phyloP scores from a whole-genome alignment of 2,888 invertebrate species.

The Exocentrus adspersus region DNA sequence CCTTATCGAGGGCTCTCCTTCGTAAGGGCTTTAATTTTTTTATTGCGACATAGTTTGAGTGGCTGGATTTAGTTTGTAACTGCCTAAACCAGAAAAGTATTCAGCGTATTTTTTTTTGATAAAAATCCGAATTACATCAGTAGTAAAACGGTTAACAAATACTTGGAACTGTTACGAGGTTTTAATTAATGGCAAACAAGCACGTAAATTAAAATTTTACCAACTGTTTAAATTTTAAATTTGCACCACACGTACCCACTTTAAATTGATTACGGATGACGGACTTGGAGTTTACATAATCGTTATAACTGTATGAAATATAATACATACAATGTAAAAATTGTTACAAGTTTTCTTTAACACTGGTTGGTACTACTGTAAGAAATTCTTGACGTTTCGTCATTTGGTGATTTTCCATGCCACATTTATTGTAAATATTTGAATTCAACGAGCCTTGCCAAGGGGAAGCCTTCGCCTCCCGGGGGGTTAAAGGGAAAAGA shows the following conservation, averaged over 20 bases:
- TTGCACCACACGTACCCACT: not conserved
- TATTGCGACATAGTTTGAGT: too few species aligned
- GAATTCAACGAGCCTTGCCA: slow-evolving; percentile 1
- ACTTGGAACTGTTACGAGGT: not conserved
- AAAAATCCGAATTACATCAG: too few species aligned
- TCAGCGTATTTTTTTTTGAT: too few species aligned
- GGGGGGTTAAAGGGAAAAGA: not conserved
- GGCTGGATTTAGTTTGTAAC: too few species aligned
- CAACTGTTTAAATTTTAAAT: not conserved
- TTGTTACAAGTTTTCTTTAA: not conserved
- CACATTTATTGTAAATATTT: slow-evolving; percentile 1
- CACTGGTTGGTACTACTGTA: not conserved
- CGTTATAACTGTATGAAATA: not conserved
- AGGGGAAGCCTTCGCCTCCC: not conserved
- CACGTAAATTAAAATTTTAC: not conserved
- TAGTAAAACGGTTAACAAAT: too few species aligned
- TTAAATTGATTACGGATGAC: not conserved
- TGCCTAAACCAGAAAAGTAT: too few species aligned
- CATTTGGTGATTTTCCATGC: not conserved
- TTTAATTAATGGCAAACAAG: not conserved
- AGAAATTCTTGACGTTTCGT: not conserved
- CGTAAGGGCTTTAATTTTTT: too few species aligned
- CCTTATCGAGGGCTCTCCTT: too few species aligned
- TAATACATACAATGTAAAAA: not conserved
- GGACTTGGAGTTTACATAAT: not conserved